These are phyloP conservation scores for Argyresthia albistria DNA, from an alignment of 2,888 invertebrate species.

Conservation along the genomic window DNA sequence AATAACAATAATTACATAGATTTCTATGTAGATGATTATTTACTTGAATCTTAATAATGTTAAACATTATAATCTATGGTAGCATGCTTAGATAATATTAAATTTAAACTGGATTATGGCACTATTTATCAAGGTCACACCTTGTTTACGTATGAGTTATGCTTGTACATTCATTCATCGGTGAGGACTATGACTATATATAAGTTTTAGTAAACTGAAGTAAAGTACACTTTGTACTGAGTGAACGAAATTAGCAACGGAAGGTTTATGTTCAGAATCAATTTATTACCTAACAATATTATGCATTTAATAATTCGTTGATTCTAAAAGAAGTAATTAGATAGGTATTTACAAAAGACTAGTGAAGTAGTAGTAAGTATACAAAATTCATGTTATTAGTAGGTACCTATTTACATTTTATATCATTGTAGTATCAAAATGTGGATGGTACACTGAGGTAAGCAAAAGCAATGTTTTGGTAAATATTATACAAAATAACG, in stretches of 20 bases:
- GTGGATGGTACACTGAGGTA: constrained; percentile 50
- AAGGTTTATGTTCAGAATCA: no score
- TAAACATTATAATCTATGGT: neutral
- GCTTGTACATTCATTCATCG: no score
- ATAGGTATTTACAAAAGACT: constrained; percentile 23
- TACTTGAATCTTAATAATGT: neutral
- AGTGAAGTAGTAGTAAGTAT: constrained; percentile 9
- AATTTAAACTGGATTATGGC: neutral
- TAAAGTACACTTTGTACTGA: no score
- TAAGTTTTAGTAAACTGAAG: no score
- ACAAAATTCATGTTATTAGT: constrained; percentile 10
- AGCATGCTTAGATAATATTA: neutral
- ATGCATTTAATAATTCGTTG: neutral
- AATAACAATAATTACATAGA: no score
- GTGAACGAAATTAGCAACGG: no score
- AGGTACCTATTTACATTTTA: constrained; percentile 4
- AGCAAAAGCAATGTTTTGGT: constrained; percentile 26
- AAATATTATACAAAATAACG: neutral
- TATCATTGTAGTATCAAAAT: neutral
- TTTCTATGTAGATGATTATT: neutral
- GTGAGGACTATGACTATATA: no score
- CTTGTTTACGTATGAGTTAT: neutral
- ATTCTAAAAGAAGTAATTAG: neutral
- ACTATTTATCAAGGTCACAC: neutral
- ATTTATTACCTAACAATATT: neutral